These are phyloP conservation scores for Caenorhabditis wallacei DNA, from an alignment of 2,888 invertebrate genomes.

Conservation along the genomic window DNA sequence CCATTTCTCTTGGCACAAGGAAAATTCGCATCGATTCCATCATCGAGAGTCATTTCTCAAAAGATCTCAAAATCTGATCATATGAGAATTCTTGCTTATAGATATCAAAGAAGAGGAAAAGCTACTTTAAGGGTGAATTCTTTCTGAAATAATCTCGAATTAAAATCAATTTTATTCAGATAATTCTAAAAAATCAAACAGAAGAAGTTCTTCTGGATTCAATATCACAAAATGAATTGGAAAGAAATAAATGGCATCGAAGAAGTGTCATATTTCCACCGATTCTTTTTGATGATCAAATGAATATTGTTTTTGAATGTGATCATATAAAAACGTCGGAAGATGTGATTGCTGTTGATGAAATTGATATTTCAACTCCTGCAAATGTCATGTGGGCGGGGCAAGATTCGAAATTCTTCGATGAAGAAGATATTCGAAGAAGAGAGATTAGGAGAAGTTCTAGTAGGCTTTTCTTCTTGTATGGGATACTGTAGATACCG, in stretches of 20 bases:
- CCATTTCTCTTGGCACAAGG: constrained; percentile 63
- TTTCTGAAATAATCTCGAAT: no score
- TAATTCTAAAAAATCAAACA: constrained; percentile 31
- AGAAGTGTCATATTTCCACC: constrained; percentile 60
- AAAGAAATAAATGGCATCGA: constrained; percentile 42
- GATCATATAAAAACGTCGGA: constrained; percentile 40
- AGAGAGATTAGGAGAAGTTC: constrained; percentile 47
- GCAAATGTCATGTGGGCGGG: constrained; percentile 55
- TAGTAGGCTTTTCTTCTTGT: constrained; percentile 10
- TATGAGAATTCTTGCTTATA: constrained; percentile 53
- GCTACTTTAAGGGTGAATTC: constrained; percentile 40
- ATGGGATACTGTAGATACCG: background rate
- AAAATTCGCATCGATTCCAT: constrained; percentile 30
- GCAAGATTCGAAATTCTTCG: constrained; percentile 56
- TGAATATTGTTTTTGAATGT: constrained; percentile 37
- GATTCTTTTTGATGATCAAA: constrained; percentile 12
- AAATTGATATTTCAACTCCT: constrained; percentile 45
- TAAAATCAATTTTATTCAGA: constrained; percentile 22
- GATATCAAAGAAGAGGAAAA: constrained; percentile 44
- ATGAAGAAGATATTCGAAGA: constrained; percentile 48
- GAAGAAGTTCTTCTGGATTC: constrained; percentile 51
- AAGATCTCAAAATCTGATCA: constrained; percentile 40
- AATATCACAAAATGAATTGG: constrained; percentile 23
- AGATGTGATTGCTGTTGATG: constrained; percentile 61
- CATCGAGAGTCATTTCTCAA: constrained; percentile 21